Evolutionary conservation across 2,797 vertebrate species (phyloP), one percentile per base, ranked within the genome.

Genomic region (Fratercula arctica): DNA sequence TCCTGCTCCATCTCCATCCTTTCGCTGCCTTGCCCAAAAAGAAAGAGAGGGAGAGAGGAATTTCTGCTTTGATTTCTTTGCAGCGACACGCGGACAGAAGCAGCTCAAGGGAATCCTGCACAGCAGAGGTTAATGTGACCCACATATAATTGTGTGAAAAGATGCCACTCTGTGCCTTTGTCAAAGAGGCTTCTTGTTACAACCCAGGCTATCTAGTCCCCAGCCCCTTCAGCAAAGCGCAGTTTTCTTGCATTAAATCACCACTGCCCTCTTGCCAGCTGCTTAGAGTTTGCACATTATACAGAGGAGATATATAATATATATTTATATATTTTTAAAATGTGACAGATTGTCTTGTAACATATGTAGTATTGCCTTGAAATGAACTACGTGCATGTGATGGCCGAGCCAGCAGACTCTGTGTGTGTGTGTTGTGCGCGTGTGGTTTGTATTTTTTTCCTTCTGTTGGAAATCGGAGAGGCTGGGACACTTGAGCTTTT

Each of bases 101-200:
- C 88, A 88, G 93, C 91, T 94, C 60, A 80, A 74, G 95, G 92
- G 85, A 96, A 92, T 94, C 86, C 96, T 96, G 96, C 93, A 90
- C 93, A 94, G 97, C 97, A 98, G 95, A 97, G 97, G 97, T 97
- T 98, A 97, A 97, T 43, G 86, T 98, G 97, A 98, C 97, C 97
- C 97, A 98, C 96, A 98, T 98, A 98, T 97, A 96, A 96, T 97
- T 95, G 96, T 97, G 97, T 97, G 97, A 97, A 97, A 96, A 97
- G 96, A 97, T 96, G 97, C 96, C 96, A 96, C 96, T 97, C 97
- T 91, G 95, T 11, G 91, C 97, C 96, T 96, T 94, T 97, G 97
- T 97, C 97, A 98, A 92, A 97, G 97, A 96, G 92, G 91, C 97
- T 97, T 95, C 97, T 97, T 69, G 57, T 97, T 93, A 82, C 85